Base-by-base conservation (phyloP, 2,113 vertebrate species). In the Sprattus sprattus region DNA sequence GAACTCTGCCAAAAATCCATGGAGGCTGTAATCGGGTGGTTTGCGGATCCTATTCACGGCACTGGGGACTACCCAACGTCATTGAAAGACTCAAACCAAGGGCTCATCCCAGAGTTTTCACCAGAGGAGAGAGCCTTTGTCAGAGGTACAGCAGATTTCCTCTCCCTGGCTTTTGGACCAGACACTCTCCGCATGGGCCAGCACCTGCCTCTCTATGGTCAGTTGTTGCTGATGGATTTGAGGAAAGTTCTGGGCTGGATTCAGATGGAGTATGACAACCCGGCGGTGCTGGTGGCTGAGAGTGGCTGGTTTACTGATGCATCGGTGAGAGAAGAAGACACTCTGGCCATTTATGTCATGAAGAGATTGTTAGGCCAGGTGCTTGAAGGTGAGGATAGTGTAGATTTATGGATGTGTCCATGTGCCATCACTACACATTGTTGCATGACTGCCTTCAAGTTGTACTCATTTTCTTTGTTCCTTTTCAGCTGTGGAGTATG, bases 131-230 rank as follows among this genome's bases (percentile, higher is more conserved):
- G 93, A 90, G 89, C 92, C 4, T 93, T 93, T 88, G 92, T 99
- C 50, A 94, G 92, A 83, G 96, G 95, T 85, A 98, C 97, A 0
- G 97, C 97, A 2, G 98, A 99, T 85, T 99, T 99, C 90, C 99
- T 99, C 39, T 96, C 98, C 0, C 93, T 99, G 89, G 98, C 97
- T 45, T 99, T 99, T n/a, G 98, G 97, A 25, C 97, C 97, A 2
- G 96, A 98, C 91, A 97, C 97, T 87, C 95, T 98, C 83, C 97
- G 96, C 81, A 92, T 96, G 28, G 93, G 91, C 2, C 94, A 84
- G 28, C 93, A 89, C 9, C 86, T 96, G 84, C 89, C 91, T 16
- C 95, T 93, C 85, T 94, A 96, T 45, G 96, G 96, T 32, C 97
- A 98, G 92, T 93, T 88, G 3, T 91, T 97, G 44, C 95, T 95